Base-by-base conservation (phyloP, 2,113 vertebrate species). In the Gymnobelideus leadbeateri region DNA sequence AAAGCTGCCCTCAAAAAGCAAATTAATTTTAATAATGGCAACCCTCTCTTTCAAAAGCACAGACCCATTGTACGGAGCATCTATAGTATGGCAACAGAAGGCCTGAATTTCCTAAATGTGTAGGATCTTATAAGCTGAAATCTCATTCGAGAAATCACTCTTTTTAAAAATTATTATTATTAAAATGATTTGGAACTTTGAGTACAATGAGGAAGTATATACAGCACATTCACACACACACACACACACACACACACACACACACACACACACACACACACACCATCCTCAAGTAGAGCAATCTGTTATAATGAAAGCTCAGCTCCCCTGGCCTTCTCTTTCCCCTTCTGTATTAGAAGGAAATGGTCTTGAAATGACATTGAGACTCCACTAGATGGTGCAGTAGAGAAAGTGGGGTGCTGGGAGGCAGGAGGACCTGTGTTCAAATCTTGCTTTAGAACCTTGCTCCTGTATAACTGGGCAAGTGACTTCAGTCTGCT, bases 61-160 rank as follows among this genome's bases (percentile, higher is more conserved):
- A 91, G 61, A 28, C 25, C 0, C 0, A 1, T 26, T 4, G 31
- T 0, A 0, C n/a, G 4, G 1, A 26, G 8, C 21, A 68, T 68
- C 57, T 3, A 46, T 9, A 12, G 43, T 50, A 28, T 23, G 57
- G 37, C 3, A 8, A 23, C 43, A 43, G 53, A 93, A 49, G 68
- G 49, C 43, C 57, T 0, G 2, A 37, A 10, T 46, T 0, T 6
- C 54, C 57, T 4, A 3, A 57, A 37, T 3, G 0, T 0, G 25
- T 37, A 10, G 11, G 51, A n/a, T 31, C 26, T 57, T 57, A 10
- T 68, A 68, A 14, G 28, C 57, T 61, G 57, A 61, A 68, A 37
- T 37, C 57, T 31, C 28, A 11, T 31, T 31, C 31, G 51, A 1
- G 31, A 61, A 61, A 12, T 61, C 10, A 31, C 57, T 31, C 12